phyloP scores from a whole-genome alignment of 2,113 vertebrate species.

The Oryzias javanicus region DNA sequence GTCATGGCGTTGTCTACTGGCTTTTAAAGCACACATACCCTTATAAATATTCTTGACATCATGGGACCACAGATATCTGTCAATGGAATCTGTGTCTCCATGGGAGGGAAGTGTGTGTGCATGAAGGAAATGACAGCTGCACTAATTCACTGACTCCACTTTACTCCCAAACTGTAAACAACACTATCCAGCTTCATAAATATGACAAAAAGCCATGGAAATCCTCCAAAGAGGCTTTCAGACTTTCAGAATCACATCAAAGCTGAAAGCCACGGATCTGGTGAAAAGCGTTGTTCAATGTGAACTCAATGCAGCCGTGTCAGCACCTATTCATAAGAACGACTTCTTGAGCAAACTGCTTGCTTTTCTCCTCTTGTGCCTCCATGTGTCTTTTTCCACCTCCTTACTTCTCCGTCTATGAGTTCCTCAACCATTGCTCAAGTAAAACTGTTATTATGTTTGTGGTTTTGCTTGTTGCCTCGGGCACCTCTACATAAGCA shows the following conservation, averaged over 20 bases:
- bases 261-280: conserved; percentile 30
- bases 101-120: conserved; percentile 41
- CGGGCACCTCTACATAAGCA: conserved; percentile 61
- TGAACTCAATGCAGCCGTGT: conserved; percentile 22
- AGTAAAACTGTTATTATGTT: conserved; percentile 66
- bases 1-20: no score
- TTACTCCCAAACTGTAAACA: conserved; percentile 39
- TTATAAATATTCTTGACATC: conserved; percentile 14
- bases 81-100: conserved; percentile 22
- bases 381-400: not conserved
- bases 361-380: conserved; percentile 4
- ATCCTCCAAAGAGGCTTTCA: conserved; percentile 26
- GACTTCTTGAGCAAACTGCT: conserved; percentile 37
- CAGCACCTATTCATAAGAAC: conserved; percentile 35
- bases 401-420: conserved; percentile 25
- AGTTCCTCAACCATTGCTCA: conserved; percentile 40
- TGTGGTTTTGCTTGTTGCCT: conserved; percentile 59
- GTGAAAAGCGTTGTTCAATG: conserved; percentile 22
- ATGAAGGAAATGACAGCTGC: conserved; percentile 40
- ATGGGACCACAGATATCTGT: conserved; percentile 8
- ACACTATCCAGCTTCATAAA: conserved; percentile 36
- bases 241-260: conserved; percentile 11
- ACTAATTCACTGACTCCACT: conserved; percentile 56
- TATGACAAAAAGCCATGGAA: conserved; percentile 28
- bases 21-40: not conserved